Percentiles rank a stretch among this genome's conserved stretches.
Evolutionary conservation across 2,888 invertebrate genomes (phyloP).

Genomic region (Xanthostigma xanthostigma): DNA sequence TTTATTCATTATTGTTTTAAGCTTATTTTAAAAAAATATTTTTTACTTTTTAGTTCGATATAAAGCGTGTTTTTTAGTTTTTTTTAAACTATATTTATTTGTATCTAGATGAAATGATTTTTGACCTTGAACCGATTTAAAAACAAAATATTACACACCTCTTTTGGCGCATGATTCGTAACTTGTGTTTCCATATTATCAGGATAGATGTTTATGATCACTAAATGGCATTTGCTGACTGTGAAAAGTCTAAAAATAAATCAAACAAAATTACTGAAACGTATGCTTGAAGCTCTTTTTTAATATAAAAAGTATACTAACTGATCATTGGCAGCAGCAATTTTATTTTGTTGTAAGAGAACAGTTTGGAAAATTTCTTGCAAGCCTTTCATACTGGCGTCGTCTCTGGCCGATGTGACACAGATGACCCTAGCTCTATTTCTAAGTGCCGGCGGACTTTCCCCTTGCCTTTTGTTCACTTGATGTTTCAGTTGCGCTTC

Average conservation of each 20-base stretch:
- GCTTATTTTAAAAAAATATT: too few relatives aligned
- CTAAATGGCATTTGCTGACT: conserved; percentile 78
- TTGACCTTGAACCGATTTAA: not conserved
- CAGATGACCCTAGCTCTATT: conserved; percentile 73
- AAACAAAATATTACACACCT: conserved; percentile 32
- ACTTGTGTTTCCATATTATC: conserved; percentile 65
- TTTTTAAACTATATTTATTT: too few relatives aligned
- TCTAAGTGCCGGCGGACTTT: conserved; percentile 24
- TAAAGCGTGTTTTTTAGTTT: too few relatives aligned
- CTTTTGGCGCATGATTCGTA: conserved; percentile 50
- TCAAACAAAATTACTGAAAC: not conserved
- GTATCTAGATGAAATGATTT: too few relatives aligned
- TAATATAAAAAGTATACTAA: conserved; percentile 20
- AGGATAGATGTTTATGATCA: conserved; percentile 79
- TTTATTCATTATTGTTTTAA: too few relatives aligned
- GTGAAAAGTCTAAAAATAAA: conserved; percentile 42
- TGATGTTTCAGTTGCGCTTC: conserved; percentile 48
- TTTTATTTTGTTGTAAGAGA: conserved; percentile 65
- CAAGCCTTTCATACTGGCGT: conserved; percentile 70
- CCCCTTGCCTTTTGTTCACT: conserved; percentile 31
- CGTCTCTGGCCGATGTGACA: conserved; percentile 77
- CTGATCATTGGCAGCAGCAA: conserved; percentile 45
- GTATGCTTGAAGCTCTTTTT: not conserved
- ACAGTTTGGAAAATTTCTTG: conserved; percentile 78
- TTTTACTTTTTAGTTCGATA: too few relatives aligned